Base-by-base conservation (phyloP, 1,140 invertebrate species). In the Plutomurus gul region DNA sequence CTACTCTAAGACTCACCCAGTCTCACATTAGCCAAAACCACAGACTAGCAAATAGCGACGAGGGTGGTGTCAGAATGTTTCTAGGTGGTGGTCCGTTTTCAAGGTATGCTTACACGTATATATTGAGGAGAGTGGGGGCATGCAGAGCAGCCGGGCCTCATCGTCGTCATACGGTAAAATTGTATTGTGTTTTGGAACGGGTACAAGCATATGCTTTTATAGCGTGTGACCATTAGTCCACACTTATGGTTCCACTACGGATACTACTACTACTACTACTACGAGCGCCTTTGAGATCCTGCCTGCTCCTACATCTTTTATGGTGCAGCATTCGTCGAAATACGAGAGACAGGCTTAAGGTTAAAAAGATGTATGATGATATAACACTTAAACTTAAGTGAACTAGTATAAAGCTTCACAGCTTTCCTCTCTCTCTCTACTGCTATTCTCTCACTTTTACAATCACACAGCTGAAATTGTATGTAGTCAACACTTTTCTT, bases 181-280 rank as follows among this genome's bases (percentile, higher is more conserved):
- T n/a, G 27, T 56, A 27, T 8, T n/a, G 7, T 11, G 13, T n/a
- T 33, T 16, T 27, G 30, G 18, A 65, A 18, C 56, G 20, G 25
- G 27, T 33, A 51, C 47, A 65, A 36, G 56, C 56, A 65, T 65
- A 65, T 33, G 56, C 56, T 65, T 65, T 65, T 65, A 65, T 33
- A n/a, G 1, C 27, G 13, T 27, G 56, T 65, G 25, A 25, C 51
- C 56, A 65, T 65, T 65, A 65, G 56, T n/a, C 56, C 56, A n/a
- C 56, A 65, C 56, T 65, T 60, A 60, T 25, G 11, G 25, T 60
- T 65, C 36, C 27, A 13, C 30, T 65, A n/a, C 10, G 11, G 39
- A 43, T 13, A 43, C 39, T 13, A 10, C 39, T 43, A 13, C 7
- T 8, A 3, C n/a, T n/a, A 43, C n/a, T 43, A 43, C 2, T 43